Evolutionary conservation across 1,140 invertebrate species (phyloP).

Genomic region (Drosophila micromelanica): DNA sequence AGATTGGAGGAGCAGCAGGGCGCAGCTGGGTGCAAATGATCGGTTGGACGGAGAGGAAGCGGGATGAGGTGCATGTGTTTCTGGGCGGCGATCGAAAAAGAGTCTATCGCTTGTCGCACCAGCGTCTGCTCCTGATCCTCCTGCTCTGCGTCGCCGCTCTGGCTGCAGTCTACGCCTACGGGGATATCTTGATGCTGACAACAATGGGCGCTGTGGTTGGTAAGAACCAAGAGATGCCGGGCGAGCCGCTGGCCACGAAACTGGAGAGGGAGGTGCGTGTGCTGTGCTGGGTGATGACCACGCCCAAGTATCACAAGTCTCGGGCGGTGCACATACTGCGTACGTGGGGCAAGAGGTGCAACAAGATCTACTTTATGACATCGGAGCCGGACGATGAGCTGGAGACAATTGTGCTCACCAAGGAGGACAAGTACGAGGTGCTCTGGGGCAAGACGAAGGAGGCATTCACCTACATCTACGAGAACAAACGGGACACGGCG

Average conservation of each 20-base stretch:
- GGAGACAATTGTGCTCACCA: slow-evolving; percentile 86
- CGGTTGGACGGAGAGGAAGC: background rate
- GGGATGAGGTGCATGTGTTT: slow-evolving; percentile 13
- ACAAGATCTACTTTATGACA: slow-evolving; percentile 95
- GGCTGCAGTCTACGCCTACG: slow-evolving; percentile 44
- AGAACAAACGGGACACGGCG: slow-evolving; percentile 90
- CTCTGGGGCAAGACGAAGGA: slow-evolving; percentile 98
- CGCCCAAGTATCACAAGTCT: slow-evolving; percentile 93
- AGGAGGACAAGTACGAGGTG: slow-evolving; percentile 93
- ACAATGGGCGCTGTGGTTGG: background rate
- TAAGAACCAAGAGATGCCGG: background rate
- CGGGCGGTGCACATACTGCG: slow-evolving; percentile 95
- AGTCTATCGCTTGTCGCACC: slow-evolving; percentile 21
- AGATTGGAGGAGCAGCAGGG: slow-evolving; percentile 15
- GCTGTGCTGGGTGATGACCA: slow-evolving; percentile 97
- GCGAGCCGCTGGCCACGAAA: slow-evolving; percentile 33
- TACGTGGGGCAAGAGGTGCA: slow-evolving; percentile 97
- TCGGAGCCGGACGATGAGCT: slow-evolving; percentile 87
- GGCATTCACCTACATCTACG: slow-evolving; percentile 94
- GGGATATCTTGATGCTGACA: slow-evolving; percentile 56
- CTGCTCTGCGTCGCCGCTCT: slow-evolving; percentile 19
- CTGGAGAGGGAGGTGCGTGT: slow-evolving; percentile 89
- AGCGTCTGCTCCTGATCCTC: slow-evolving; percentile 16
- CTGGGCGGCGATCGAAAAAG: background rate
- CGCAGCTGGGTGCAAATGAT: slow-evolving; percentile 10